Evolutionary conservation across 2,113 vertebrate species (phyloP).

Genomic region (Clarias gariepinus): DNA sequence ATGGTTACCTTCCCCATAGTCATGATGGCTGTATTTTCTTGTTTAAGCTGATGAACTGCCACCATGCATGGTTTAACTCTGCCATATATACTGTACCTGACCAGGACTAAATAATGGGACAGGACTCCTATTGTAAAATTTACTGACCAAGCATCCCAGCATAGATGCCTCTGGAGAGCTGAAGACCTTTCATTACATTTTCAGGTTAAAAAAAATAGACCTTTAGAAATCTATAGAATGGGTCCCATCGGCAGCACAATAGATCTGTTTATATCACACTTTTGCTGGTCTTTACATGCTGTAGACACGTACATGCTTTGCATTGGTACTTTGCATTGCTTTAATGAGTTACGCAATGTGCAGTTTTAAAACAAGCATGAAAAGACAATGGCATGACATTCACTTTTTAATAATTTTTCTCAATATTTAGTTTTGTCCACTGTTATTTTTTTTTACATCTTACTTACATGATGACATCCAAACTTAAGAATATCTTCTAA

Average conservation of each 20-base stretch:
- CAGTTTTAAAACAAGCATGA: neutral
- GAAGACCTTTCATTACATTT: conserved; percentile 10
- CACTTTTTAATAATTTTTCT: neutral
- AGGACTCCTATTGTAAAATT: neutral
- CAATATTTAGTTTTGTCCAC: neutral
- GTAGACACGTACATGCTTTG: neutral
- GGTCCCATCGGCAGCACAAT: neutral
- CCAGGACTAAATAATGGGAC: neutral
- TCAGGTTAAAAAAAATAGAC: neutral
- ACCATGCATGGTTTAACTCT: neutral
- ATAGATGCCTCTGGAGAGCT: conserved; percentile 13
- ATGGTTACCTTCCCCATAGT: neutral
- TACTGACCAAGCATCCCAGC: conserved; percentile 10
- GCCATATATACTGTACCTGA: conserved; percentile 10
- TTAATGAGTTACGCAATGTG: neutral
- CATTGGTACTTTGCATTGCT: neutral
- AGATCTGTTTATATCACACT: neutral
- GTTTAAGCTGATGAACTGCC: neutral
- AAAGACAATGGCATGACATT: neutral
- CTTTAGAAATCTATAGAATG: conserved; percentile 9
- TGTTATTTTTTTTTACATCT: neutral
- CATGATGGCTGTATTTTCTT: neutral
- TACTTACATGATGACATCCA: neutral
- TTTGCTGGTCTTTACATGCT: conserved; percentile 2
- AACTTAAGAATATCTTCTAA: neutral